Percentiles rank a stretch among this genome's conserved stretches.
Conservation (phyloP, 2,888 invertebrate species). For the Stenodera caucasica region DNA sequence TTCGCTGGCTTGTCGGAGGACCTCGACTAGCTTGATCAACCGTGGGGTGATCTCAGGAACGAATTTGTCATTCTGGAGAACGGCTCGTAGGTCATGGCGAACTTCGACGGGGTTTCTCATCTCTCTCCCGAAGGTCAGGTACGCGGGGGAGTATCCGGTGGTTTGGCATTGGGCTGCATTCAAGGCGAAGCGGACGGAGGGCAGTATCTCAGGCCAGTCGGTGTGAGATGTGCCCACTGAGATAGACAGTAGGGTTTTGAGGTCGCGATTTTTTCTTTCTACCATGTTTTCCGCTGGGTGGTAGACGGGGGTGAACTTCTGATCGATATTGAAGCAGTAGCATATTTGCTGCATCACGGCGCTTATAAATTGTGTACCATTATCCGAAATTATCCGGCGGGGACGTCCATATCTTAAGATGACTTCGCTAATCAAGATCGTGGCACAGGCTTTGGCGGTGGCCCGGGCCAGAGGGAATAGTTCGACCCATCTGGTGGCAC, state of each 20-base stretch:
- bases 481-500: slow-evolving; percentile 33
- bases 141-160: slow-evolving; percentile 34
- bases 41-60: slow-evolving; percentile 25
- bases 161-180: slow-evolving; percentile 29
- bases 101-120: slow-evolving; percentile 32
- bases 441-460: slow-evolving; percentile 36
- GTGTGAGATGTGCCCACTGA: slow-evolving; percentile 22
- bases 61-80: slow-evolving; percentile 24
- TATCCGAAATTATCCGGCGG: background rate
- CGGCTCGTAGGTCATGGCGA: slow-evolving; percentile 11
- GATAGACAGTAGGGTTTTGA: background rate
- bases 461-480: slow-evolving; percentile 31
- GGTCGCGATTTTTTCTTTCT: background rate
- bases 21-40: slow-evolving; percentile 14
- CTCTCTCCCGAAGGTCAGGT: slow-evolving; percentile 39
- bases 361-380: background rate
- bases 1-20: slow-evolving; percentile 27
- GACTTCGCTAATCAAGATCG: slow-evolving; percentile 35
- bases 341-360: background rate
- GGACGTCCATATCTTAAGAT: slow-evolving; percentile 29
- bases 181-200: slow-evolving; percentile 37
- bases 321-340: background rate
- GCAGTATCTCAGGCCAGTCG: slow-evolving; percentile 33
- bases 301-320: background rate
- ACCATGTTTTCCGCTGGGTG: background rate